phyloP scores from a whole-genome alignment of 2,797 vertebrate species.

The Pipistrellus kuhlii region DNA sequence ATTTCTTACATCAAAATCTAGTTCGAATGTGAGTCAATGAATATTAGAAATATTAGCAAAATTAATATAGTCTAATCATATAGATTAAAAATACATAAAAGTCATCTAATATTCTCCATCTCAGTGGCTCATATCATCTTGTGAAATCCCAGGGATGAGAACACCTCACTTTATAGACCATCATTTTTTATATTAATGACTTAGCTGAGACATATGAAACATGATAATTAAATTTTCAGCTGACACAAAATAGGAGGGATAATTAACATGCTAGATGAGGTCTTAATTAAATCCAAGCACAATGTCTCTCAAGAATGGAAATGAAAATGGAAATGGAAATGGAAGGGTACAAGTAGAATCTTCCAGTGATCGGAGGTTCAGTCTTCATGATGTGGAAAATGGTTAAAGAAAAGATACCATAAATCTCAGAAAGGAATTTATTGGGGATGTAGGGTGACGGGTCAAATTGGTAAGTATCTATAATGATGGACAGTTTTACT shows the following conservation, averaged over 20 bases:
- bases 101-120: background rate
- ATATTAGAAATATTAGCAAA: background rate
- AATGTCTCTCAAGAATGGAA: background rate
- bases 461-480: background rate
- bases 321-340: background rate
- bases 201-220: background rate
- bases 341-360: background rate
- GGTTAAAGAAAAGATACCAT: background rate
- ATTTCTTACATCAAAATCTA: background rate
- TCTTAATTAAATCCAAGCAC: conserved; percentile 63
- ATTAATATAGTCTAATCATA: background rate
- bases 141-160: background rate
- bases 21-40: background rate
- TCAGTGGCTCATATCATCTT: background rate
- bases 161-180: background rate
- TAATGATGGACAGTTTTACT: background rate
- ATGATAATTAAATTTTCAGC: conserved; percentile 23
- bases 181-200: conserved; percentile 19
- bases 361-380: background rate
- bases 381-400: background rate
- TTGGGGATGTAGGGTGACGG: background rate
- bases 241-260: conserved; percentile 2
- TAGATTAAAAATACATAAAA: background rate
- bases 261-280: background rate
- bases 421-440: conserved; percentile 9